Conservation (phyloP, 92 coral and sea anemone genomes). For the Galaxea fascicularis region DNA sequence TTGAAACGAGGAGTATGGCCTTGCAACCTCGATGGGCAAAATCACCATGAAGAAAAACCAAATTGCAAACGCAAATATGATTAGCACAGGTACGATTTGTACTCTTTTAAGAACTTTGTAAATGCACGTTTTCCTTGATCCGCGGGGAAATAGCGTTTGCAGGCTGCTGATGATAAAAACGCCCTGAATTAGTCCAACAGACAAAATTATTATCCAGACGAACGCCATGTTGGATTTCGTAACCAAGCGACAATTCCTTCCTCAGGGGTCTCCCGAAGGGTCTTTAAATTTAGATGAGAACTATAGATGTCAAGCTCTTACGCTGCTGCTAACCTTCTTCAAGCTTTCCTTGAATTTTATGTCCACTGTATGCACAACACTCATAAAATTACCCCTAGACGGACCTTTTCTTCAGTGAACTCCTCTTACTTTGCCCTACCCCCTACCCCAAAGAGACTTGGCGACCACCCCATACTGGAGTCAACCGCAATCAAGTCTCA, state of each 20-base stretch:
- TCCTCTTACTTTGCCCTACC: neutral
- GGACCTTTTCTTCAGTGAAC: neutral
- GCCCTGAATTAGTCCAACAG: constrained; percentile 93
- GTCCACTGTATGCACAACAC: neutral
- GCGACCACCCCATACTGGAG: neutral
- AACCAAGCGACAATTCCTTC: no score
- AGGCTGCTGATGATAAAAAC: constrained; percentile 88
- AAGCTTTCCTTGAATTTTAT: neutral
- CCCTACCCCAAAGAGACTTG: neutral
- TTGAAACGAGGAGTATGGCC: constrained; percentile 78
- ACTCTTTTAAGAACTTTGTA: constrained; percentile 72
- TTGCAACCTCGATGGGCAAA: constrained; percentile 84
- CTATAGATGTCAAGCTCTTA: no score
- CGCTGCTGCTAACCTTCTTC: no score
- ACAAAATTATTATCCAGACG: constrained; percentile 81
- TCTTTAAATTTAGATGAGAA: no score
- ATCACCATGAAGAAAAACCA: constrained; percentile 90
- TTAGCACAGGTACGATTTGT: constrained; percentile 84
- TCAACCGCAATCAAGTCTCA: neutral
- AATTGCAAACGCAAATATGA: constrained; percentile 89
- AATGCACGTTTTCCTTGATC: constrained; percentile 62
- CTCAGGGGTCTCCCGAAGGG: no score
- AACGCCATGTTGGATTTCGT: constrained; percentile 83
- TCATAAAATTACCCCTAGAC: neutral
- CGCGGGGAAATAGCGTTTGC: constrained; percentile 87